Conservation (phyloP, 2,113 vertebrate genomes). For the Halichoeres trimaculatus region DNA sequence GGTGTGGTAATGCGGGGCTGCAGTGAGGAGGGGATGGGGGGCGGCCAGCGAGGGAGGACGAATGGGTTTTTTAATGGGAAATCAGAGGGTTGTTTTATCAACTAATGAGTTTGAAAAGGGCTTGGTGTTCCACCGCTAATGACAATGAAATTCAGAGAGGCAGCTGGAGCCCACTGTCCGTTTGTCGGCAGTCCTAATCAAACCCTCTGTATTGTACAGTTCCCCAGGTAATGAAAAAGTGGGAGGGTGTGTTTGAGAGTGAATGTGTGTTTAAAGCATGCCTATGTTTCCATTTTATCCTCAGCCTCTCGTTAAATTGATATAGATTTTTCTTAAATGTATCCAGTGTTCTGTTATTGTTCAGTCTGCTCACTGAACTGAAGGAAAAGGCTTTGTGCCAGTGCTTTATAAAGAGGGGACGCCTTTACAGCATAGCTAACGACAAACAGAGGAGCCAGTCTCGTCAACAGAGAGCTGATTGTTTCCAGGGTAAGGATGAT, state of each 20-base stretch:
- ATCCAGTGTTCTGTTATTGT: conserved; percentile 10
- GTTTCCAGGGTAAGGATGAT: conserved; percentile 23
- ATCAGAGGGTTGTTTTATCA: conserved; percentile 82
- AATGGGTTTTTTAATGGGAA: conserved; percentile 76
- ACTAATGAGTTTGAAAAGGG: conserved; percentile 82
- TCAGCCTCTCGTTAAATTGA: conserved; percentile 8
- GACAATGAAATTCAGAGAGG: conserved; percentile 75
- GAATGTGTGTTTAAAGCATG: conserved; percentile 17
- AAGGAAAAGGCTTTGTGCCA: neutral
- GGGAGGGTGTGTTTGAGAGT: conserved; percentile 1
- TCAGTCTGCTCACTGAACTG: neutral
- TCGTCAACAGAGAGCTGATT: conserved; percentile 5
- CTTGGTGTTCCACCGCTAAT: conserved; percentile 73
- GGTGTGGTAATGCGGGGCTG: conserved; percentile 54
- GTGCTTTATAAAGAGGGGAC: neutral
- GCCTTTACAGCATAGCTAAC: conserved; percentile 13
- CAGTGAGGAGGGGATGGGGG: conserved; percentile 12
- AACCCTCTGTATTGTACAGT: conserved; percentile 53
- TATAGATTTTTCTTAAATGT: conserved; percentile 18
- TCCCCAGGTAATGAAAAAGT: conserved; percentile 61
- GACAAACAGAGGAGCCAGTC: conserved; percentile 7
- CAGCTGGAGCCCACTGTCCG: conserved; percentile 67
- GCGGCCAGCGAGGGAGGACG: conserved; percentile 55
- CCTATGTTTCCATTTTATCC: conserved; percentile 25
- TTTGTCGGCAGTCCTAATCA: conserved; percentile 73